phyloP scores from a whole-genome alignment of 2,113 vertebrate species.

The Platichthys flesus region DNA sequence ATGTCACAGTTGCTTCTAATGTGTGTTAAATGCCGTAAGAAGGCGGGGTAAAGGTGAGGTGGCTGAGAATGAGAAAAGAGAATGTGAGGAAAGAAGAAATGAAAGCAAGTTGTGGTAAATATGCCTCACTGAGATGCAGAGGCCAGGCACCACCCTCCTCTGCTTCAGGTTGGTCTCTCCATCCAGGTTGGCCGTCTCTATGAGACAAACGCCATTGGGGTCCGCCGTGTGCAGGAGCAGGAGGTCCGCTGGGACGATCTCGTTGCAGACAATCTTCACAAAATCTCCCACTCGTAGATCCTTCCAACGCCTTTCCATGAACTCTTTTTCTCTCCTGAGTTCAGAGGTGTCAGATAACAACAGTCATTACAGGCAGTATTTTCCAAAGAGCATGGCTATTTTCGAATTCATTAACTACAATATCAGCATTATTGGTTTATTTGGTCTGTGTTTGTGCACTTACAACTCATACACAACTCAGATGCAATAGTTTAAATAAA shows the following conservation, averaged over 20 bases:
- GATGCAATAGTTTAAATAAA: too few species aligned
- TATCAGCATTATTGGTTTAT: too few species aligned
- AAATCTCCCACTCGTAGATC: conserved; percentile 94
- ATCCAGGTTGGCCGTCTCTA: conserved; percentile 92
- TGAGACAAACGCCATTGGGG: conserved; percentile 86
- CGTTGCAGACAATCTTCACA: conserved; percentile 88
- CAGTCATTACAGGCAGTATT: neutral
- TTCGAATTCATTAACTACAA: too few species aligned
- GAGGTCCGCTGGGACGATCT: conserved; percentile 93
- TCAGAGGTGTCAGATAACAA: conserved; percentile 14
- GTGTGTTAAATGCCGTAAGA: neutral
- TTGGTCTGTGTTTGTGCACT: too few species aligned
- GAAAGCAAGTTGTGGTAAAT: neutral
- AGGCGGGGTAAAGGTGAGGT: neutral
- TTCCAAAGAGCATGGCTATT: too few species aligned
- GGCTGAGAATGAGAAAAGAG: neutral
- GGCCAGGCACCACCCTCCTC: conserved; percentile 74
- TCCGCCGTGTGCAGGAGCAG: conserved; percentile 91
- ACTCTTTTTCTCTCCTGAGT: conserved; percentile 83
- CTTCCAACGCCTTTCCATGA: conserved; percentile 87
- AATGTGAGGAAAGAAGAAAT: neutral
- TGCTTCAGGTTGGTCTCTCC: conserved; percentile 98
- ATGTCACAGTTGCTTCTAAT: neutral
- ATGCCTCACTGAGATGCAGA: conserved; percentile 67
- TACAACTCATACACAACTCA: too few species aligned